Evolutionary conservation across 2,888 invertebrate species (phyloP).

Genomic region (Pardosa pseudoannulata): DNA sequence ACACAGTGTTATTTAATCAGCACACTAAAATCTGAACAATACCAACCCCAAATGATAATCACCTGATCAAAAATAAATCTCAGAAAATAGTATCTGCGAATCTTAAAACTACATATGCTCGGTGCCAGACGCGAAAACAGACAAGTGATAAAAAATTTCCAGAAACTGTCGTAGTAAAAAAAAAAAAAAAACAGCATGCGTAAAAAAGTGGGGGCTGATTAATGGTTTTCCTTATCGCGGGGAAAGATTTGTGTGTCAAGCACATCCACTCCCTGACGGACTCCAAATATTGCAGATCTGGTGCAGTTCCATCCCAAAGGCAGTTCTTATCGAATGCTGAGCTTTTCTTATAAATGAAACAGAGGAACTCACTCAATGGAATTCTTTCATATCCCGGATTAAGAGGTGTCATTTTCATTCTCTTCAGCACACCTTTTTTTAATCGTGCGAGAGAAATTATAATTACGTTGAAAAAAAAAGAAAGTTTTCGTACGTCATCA

Average conservation of each 20-base stretch:
- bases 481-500: too few relatives aligned
- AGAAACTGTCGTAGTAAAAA: background rate
- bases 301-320: background rate
- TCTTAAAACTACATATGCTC: too few relatives aligned
- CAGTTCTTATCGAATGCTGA: background rate
- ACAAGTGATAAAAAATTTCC: too few relatives aligned
- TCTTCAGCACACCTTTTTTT: too few relatives aligned
- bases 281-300: background rate
- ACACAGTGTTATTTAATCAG: too few relatives aligned
- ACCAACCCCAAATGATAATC: too few relatives aligned
- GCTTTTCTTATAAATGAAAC: conserved; percentile 1
- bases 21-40: too few relatives aligned
- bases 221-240: background rate
- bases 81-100: too few relatives aligned
- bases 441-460: too few relatives aligned
- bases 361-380: background rate
- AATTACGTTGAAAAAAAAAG: too few relatives aligned
- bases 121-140: too few relatives aligned
- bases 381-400: background rate
- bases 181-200: background rate
- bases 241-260: background rate
- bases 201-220: background rate
- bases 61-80: too few relatives aligned
- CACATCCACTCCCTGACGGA: background rate
- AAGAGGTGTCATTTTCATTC: background rate